Evolutionary conservation across 2,888 invertebrate species (phyloP), one percentile per base, ranked within the genome.

Genomic region (Apamea anceps): DNA sequence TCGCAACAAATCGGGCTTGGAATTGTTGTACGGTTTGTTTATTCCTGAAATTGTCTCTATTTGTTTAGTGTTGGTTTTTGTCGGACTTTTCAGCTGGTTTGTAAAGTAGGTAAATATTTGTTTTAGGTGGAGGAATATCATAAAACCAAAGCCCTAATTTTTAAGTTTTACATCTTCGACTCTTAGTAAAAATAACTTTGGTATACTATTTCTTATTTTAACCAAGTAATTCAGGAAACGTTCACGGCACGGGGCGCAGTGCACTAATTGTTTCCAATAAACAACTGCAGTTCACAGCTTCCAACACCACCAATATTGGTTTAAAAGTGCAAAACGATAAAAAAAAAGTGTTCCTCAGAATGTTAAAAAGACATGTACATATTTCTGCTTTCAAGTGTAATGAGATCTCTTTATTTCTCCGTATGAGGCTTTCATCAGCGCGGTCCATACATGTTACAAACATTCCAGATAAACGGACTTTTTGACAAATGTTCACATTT

Each of bases 1-100:
- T 94, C 92, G 90, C 92, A 89, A 93, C 93, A 93, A 95, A 95
- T 94, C 93, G 93, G 87, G 91, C 88, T 87, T 86, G 91, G 87
- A 89, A 90, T 91, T 88, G 91, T 91, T 85, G 87, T 87, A 87
- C 87, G 63, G 72, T 91, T 91, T 91, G 90, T 90, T 91, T 89
- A 79, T 88, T 87, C 54, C 77, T 72, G 45, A 62, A 77, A 77
- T 65, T 74, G 32, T 81, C 45, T 77, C 18, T 75, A 28, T 77
- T 85, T 81, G 75, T 76, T 86, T 25, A 3, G 10, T 37, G 72
- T 72, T 62, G 10, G 28, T 78, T 77, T 66, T 42, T 13, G 32
- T 51, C 25, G 10, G 18, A 0, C 12, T 72, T 72, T 66, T 72
- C 4, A 54, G 37, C 51, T 68, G 8, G 15, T 66, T 15, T 28